Evolutionary conservation across 2,797 vertebrate genomes (phyloP), one percentile per base, ranked within the genome.

Genomic region (Picus viridis): DNA sequence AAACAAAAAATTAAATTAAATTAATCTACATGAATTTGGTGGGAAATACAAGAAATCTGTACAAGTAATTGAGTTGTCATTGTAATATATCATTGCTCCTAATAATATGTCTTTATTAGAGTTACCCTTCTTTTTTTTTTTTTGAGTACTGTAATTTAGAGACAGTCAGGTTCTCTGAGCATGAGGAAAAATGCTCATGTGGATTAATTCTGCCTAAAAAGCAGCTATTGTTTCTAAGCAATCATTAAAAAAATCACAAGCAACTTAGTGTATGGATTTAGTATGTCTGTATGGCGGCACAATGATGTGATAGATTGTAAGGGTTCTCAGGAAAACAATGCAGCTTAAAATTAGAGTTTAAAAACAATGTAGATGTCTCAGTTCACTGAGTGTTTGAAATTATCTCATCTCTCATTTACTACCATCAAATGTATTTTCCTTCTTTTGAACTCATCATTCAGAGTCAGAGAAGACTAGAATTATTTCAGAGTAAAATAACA

Each of bases 341-440:
- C 17, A 75, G 59, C 39, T 83, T 78, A 87, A 93, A 96, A 87
- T 53, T 53, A 83, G 34, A 70, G 57, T 94, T 94, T 64, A 54
- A 80, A 91, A 91, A 53, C 58, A 91, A 18, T 9, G 5, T 78
- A 62, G 41, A 10, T 88, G 27, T 69, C 32, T 80, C 75, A 73
- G 82, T 83, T 92, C 63, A 90, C 18, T 72, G 62, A 64, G 13
- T 77, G 13, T 83, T 92, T 77, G 63, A 83, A 92, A 94, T 93
- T n/a, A 74, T 83, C 61, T 90, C 45, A 86, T 79, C 70, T 72
- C 59, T 94, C 79, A 76, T 87, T 93, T 83, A 43, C 27, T 90
- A 83, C 27, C 56, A 78, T 53, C 53, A 92, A 70, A 41, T 4
- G 3, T 39, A 56, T 82, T 77, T 91, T 92, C 90, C 27, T 86